Base-by-base conservation (phyloP, 30 jellyfish, hydroid and myxozoan species). In the Aurelia sp. region DNA sequence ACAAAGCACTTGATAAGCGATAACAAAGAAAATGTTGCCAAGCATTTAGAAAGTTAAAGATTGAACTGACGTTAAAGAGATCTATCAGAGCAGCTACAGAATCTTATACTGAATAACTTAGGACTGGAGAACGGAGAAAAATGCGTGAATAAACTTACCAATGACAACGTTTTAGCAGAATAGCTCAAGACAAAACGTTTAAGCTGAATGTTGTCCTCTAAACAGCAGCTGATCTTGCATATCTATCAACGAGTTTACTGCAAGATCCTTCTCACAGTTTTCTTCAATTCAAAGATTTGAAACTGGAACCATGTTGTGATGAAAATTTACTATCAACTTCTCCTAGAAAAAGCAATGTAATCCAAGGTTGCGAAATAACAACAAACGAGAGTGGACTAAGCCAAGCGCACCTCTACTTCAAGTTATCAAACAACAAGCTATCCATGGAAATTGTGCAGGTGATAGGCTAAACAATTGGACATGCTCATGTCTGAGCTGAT, bases 401-500 rank as follows among this genome's bases (percentile, higher is more conserved):
- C 55, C 86, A 59, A 61, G 76, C 62, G 86, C 76, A 58, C 62
- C 63, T 74, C 76, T 19, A 64, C 74, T 64, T 64, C 41, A 44
- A 76, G 20, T 76, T 52, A 70, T 66, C 79, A 82, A 82, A 71
- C 91, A 67, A 71, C 79, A 70, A 82, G 81, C 85, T 16, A 70
- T 33, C 85, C 30, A 44, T 62, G 67, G 89, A 79, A 59, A 65
- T 68, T 19, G 40, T 82, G 85, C 91, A 82, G 91, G 91, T 82
- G 91, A 82, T 68, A 70, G 65, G 72, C 76, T 51, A 64, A 82
- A 82, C 91, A 82, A 69, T 69, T 63, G 85, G 51, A 82, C 82
- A 70, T 66, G 91, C 91, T 74, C 71, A 66, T 70, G 85, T 82
- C 91, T 82, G 44, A 68, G 91, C 63, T 82, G 91, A 82, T 82